phyloP scores from a whole-genome alignment of 2,113 vertebrate species.

The Zapus hudsonius region DNA sequence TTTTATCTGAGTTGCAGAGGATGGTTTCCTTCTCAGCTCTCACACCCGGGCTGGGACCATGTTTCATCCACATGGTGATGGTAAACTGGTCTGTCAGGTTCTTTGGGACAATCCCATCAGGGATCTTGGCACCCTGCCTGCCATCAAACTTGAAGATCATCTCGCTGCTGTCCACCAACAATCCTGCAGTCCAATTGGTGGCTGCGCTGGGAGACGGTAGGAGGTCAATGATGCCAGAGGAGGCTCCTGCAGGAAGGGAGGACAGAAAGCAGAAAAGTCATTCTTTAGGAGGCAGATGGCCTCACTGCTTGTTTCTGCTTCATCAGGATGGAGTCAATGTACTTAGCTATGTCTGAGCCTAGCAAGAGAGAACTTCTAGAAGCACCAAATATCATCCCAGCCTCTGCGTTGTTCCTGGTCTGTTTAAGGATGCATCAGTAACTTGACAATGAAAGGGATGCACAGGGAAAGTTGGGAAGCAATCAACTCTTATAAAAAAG shows the following conservation, averaged over 20 bases:
- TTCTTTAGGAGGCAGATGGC: accelerated
- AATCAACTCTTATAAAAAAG: background rate
- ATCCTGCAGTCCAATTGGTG: conserved; percentile 94
- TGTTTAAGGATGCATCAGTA: background rate
- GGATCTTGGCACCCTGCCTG: conserved; percentile 95
- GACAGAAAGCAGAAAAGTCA: conserved; percentile 30
- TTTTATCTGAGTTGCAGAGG: conserved; percentile 98
- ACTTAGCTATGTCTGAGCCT: background rate
- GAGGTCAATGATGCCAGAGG: conserved; percentile 96
- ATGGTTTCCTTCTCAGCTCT: conserved; percentile 98
- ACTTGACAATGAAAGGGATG: background rate
- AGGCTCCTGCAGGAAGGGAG: conserved; percentile 88
- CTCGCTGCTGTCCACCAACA: conserved; percentile 92
- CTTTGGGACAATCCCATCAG: conserved; percentile 94
- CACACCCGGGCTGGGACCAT: conserved; percentile 95
- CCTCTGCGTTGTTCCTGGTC: background rate
- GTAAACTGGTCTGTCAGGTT: conserved; percentile 98
- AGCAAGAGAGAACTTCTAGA: too few relatives aligned
- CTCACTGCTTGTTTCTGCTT: background rate
- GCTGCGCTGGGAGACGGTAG: conserved; percentile 91
- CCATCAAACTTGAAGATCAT: conserved; percentile 97
- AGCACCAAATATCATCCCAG: background rate
- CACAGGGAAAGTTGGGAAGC: background rate
- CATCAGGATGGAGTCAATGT: background rate
- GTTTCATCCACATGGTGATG: conserved; percentile 98